phyloP scores from a whole-genome alignment of 1,140 invertebrate species.

The Parapsyche elsis region DNA sequence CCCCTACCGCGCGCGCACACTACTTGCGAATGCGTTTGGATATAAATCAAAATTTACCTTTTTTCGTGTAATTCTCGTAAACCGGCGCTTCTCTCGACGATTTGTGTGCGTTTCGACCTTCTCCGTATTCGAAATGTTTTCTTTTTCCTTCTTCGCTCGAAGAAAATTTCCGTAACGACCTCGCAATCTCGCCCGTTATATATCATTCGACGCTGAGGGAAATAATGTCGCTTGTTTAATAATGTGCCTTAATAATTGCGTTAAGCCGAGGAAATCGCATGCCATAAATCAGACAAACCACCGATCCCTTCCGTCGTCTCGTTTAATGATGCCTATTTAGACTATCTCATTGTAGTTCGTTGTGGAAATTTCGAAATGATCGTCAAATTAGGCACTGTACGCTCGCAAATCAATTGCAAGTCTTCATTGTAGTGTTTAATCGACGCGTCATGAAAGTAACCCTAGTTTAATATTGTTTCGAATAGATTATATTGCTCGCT shows the following conservation, averaged over 20 bases:
- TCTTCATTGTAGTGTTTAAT: too few relatives aligned
- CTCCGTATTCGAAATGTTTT: not conserved
- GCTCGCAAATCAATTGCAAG: too few relatives aligned
- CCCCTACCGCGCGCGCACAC: not conserved
- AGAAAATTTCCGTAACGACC: slow-evolving; percentile 5
- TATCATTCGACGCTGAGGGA: slow-evolving; percentile 2
- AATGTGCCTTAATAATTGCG: slow-evolving; percentile 24
- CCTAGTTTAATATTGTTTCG: too few relatives aligned
- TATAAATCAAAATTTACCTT: slow-evolving; percentile 13
- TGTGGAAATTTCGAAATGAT: too few relatives aligned
- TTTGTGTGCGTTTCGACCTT: not conserved
- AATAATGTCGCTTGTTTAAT: slow-evolving; percentile 11
- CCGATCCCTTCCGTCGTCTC: not conserved
- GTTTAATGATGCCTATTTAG: not conserved
- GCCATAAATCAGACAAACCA: not conserved
- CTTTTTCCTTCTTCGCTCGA: not conserved
- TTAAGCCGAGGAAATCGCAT: slow-evolving; percentile 17
- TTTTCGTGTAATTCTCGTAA: not conserved
- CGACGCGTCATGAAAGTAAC: too few relatives aligned
- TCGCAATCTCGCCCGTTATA: not conserved
- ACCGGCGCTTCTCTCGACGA: not conserved
- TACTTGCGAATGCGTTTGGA: not conserved
- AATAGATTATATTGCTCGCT: too few relatives aligned
- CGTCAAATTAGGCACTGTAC: too few relatives aligned
- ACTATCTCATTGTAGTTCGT: too few relatives aligned